phyloP scores from a whole-genome alignment of 1,140 invertebrate species.

The Eriosoma lanigerum region DNA sequence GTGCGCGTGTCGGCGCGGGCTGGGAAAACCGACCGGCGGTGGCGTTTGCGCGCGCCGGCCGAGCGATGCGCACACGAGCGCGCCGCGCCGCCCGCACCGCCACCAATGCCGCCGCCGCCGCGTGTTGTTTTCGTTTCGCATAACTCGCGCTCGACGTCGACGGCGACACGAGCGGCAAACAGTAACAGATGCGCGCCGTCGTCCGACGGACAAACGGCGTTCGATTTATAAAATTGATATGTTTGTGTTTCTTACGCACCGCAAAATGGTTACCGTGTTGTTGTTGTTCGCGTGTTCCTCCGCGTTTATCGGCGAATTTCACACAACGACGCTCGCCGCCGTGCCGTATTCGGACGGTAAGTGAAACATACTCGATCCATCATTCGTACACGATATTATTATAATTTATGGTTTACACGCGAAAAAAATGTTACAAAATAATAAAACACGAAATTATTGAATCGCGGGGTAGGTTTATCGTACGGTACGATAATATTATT shows the following conservation, averaged over 20 bases:
- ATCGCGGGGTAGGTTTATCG: too few relatives aligned
- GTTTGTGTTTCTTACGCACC: not conserved
- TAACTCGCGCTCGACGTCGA: slow-evolving; percentile 3
- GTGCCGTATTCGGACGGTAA: slow-evolving; percentile 28
- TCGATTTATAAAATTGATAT: too few relatives aligned
- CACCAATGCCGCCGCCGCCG: slow-evolving; percentile 12
- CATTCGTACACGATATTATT: too few relatives aligned
- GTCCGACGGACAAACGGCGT: slow-evolving; percentile 14
- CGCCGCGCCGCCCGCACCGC: not conserved
- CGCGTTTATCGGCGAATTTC: not conserved
- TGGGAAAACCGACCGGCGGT: not conserved
- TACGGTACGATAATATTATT: too few relatives aligned
- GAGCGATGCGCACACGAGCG: not conserved
- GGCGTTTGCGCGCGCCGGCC: slow-evolving; percentile 20
- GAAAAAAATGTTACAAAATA: too few relatives aligned
- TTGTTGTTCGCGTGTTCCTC: not conserved
- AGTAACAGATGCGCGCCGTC: slow-evolving; percentile 45
- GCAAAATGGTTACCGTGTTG: not conserved
- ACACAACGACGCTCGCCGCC: not conserved
- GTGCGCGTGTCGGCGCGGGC: not conserved
- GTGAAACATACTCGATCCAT: too few relatives aligned
- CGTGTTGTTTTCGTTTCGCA: not conserved
- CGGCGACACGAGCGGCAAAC: not conserved
- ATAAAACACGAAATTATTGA: too few relatives aligned
- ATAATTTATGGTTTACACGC: too few relatives aligned